Conservation (phyloP, 2,888 invertebrate species). For the Ophion obscuratus region DNA sequence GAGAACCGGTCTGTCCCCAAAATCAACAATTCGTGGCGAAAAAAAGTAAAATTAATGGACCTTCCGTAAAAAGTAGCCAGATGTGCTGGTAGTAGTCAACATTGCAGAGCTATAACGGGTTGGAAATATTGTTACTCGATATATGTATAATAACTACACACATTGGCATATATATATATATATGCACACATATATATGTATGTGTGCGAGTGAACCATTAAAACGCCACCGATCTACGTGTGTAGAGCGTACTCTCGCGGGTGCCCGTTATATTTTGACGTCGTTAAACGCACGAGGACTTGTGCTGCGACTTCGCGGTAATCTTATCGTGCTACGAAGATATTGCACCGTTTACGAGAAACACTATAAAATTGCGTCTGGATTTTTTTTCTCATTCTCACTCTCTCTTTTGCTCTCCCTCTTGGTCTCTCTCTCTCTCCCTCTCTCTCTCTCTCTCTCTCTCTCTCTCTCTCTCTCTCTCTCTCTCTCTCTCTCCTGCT, state of each 20-base stretch:
- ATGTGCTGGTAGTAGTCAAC: too few relatives aligned
- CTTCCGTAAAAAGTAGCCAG: background rate
- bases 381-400: slow-evolving; percentile 35
- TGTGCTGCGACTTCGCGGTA: slow-evolving; percentile 67
- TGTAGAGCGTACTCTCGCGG: background rate
- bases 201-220: background rate
- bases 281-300: slow-evolving; percentile 44
- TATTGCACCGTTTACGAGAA: slow-evolving; percentile 74
- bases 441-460: background rate
- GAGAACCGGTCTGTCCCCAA: too few relatives aligned
- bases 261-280: slow-evolving; percentile 34
- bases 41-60: too few relatives aligned
- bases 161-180: too few relatives aligned
- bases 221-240: slow-evolving; percentile 1
- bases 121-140: background rate
- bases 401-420: slow-evolving; percentile 30
- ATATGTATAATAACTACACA: background rate
- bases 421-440: background rate
- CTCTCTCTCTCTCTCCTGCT: background rate
- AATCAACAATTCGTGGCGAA: too few relatives aligned
- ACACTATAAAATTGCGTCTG: slow-evolving; percentile 68
- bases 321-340: slow-evolving; percentile 78
- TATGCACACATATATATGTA: too few relatives aligned
- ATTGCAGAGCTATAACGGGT: background rate
- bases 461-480: background rate